Conservation (phyloP, 2,113 vertebrate genomes). For the Brachypodius melanocephalos region DNA sequence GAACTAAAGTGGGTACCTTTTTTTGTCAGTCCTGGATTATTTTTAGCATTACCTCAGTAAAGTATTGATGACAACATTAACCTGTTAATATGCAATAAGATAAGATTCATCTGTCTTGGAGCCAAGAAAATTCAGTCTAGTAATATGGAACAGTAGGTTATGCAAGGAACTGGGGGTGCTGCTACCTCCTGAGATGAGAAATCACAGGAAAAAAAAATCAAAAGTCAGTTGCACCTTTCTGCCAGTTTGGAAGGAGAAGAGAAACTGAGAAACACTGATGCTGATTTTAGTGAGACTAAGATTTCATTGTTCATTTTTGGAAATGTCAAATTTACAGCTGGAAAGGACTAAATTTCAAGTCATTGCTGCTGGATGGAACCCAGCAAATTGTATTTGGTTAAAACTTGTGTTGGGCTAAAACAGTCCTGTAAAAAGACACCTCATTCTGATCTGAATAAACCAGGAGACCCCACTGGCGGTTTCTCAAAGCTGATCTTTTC, state of each 20-base stretch:
- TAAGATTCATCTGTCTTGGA: neutral
- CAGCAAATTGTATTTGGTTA: neutral
- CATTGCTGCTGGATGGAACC: neutral
- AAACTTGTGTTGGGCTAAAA: neutral
- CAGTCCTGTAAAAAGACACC: neutral
- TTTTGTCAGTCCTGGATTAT: neutral
- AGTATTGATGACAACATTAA: neutral
- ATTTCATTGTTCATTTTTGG: neutral
- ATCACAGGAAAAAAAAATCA: neutral
- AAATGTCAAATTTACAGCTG: neutral
- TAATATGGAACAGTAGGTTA: neutral
- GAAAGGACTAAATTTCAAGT: neutral
- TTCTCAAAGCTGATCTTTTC: neutral
- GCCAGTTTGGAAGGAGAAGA: neutral
- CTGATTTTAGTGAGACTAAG: neutral
- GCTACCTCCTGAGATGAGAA: neutral
- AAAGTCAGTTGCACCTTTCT: neutral
- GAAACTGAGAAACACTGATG: neutral
- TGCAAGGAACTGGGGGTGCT: neutral
- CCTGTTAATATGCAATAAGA: neutral
- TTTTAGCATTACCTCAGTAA: neutral
- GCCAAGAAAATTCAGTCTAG: neutral
- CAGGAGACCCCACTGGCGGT: neutral
- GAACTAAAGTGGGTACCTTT: neutral
- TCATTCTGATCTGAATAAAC: neutral